These are phyloP conservation scores for Drosophila robusta DNA, from an alignment of 2,888 invertebrate genomes.

Conservation along the genomic window DNA sequence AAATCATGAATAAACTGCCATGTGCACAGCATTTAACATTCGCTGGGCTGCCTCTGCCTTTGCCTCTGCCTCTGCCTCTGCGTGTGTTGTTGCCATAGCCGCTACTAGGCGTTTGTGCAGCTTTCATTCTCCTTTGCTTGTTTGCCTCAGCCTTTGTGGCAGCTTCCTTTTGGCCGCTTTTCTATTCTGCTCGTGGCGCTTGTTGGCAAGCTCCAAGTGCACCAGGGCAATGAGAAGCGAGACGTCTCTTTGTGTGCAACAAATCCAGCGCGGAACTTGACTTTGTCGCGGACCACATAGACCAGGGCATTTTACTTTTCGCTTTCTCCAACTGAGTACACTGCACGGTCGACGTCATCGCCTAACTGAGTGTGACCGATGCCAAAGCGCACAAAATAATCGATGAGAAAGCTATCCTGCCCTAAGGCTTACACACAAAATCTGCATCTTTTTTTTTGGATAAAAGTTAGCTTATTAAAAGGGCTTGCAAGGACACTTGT, in stretches of 20 bases:
- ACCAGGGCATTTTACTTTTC: constrained; percentile 49
- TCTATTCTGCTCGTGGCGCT: constrained; percentile 20
- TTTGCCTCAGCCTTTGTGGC: constrained; percentile 43
- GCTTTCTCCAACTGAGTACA: constrained; percentile 35
- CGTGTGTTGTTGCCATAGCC: neutral
- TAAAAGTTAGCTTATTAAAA: neutral
- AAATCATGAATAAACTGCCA: constrained; percentile 82
- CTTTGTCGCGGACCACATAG: constrained; percentile 46
- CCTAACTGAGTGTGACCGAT: constrained; percentile 30
- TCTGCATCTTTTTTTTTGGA: neutral
- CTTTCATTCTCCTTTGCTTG: constrained; percentile 13
- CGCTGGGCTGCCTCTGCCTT: constrained; percentile 17
- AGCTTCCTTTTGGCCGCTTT: constrained; percentile 34
- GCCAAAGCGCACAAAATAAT: constrained; percentile 29
- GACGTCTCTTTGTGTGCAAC: constrained; percentile 48
- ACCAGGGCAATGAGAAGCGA: constrained; percentile 21
- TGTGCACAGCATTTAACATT: constrained; percentile 77
- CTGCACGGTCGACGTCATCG: constrained; percentile 16
- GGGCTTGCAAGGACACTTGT: neutral
- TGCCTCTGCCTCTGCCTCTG: neutral
- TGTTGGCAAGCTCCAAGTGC: constrained; percentile 28
- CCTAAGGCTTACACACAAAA: neutral
- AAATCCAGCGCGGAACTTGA: constrained; percentile 64
- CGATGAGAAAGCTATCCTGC: constrained; percentile 33
- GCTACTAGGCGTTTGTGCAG: constrained; percentile 2